Conservation (phyloP, 1,140 invertebrate genomes). For the Drosophila nigromelanica region DNA sequence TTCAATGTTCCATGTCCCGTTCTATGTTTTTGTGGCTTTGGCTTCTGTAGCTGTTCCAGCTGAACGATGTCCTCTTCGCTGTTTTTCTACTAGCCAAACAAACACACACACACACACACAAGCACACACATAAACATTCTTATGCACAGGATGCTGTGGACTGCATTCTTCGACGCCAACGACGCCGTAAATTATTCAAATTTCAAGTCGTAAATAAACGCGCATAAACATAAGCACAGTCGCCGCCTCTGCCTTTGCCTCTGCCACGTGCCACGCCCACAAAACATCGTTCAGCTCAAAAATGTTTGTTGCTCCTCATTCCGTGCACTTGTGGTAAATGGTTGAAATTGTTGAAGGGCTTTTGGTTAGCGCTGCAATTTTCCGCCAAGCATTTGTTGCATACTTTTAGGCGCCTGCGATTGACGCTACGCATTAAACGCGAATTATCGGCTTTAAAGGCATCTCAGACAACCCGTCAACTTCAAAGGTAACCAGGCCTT, state of each 20-base stretch:
- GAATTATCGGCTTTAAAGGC: slow-evolving; percentile 16
- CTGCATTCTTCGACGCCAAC: slow-evolving; percentile 45
- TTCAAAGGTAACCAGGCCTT: slow-evolving; percentile 12
- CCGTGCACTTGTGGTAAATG: slow-evolving; percentile 36
- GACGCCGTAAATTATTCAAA: slow-evolving; percentile 77
- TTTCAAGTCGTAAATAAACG: slow-evolving; percentile 77
- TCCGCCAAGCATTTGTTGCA: slow-evolving; percentile 29
- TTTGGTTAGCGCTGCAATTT: slow-evolving; percentile 17
- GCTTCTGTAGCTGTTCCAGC: slow-evolving; percentile 10
- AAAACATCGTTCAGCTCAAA: slow-evolving; percentile 33
- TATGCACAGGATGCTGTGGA: slow-evolving; percentile 12
- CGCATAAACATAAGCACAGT: slow-evolving; percentile 72
- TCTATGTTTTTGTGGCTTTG: slow-evolving; percentile 41
- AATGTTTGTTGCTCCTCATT: slow-evolving; percentile 4
- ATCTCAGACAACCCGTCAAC: slow-evolving; percentile 5
- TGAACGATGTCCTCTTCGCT: slow-evolving; percentile 31
- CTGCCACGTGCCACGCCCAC: slow-evolving; percentile 50
- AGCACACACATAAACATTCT: slow-evolving; percentile 2
- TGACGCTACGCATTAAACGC: slow-evolving; percentile 14
- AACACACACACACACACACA: slow-evolving; percentile 4
- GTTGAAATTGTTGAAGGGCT: slow-evolving; percentile 30
- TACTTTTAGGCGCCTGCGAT: slow-evolving; percentile 25
- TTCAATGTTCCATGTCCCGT: slow-evolving; percentile 64
- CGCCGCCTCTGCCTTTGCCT: slow-evolving; percentile 18
- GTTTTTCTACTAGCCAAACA: slow-evolving; percentile 18